Conservation (phyloP, 2,797 vertebrate species). For the Acanthis flammea region DNA sequence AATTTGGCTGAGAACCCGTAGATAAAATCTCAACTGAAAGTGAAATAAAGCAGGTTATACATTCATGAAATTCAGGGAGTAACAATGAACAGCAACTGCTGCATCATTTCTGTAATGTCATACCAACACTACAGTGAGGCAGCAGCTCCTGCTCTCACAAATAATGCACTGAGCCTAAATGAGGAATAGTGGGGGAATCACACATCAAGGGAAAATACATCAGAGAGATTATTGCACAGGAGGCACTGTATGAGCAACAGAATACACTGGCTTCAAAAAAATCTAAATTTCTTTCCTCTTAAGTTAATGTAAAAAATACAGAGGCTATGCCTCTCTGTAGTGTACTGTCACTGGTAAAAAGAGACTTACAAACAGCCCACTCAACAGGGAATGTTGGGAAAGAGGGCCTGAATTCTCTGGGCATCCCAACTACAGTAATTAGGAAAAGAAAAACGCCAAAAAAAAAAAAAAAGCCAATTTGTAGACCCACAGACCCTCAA, state of each 20-base stretch:
- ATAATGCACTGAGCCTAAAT: conserved; percentile 30
- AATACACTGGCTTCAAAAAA: conserved; percentile 61
- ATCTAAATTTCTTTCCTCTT: conserved; percentile 48
- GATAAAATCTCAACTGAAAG: conserved; percentile 37
- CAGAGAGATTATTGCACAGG: conserved; percentile 67
- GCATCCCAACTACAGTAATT: conserved; percentile 27
- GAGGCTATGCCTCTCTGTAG: conserved; percentile 64
- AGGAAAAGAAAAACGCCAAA: conserved; percentile 36
- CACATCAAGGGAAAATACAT: conserved; percentile 55
- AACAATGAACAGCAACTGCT: conserved; percentile 5
- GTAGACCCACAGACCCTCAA: conserved; percentile 24
- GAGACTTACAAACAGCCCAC: conserved; percentile 62
- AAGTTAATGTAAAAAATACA: conserved; percentile 44
- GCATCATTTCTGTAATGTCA: background rate
- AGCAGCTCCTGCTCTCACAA: conserved; percentile 42
- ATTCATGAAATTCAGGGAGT: conserved; percentile 49
- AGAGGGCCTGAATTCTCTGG: conserved; percentile 10
- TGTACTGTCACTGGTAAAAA: conserved; percentile 65
- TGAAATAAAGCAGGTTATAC: conserved; percentile 56
- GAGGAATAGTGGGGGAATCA: conserved; percentile 16
- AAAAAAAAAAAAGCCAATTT: conserved; percentile 28
- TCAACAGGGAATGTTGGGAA: conserved; percentile 42
- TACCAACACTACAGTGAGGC: background rate
- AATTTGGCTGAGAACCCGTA: conserved; percentile 28
- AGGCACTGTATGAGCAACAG: conserved; percentile 72